Percentiles rank a stretch among this genome's conserved stretches.
Evolutionary conservation across 2,888 invertebrate species (phyloP).

Genomic region (Baronia brevicornis): DNA sequence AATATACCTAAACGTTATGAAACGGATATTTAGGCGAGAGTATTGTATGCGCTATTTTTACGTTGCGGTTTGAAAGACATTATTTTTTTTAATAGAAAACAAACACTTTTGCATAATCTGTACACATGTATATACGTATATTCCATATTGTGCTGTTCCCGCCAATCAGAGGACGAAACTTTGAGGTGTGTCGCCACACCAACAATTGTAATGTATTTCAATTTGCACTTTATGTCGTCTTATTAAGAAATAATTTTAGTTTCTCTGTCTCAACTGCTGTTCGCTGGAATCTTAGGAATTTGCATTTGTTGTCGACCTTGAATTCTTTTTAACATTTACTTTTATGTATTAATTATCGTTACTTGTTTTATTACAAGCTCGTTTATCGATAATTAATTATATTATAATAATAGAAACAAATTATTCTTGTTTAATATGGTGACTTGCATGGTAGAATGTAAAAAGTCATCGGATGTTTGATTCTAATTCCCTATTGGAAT

Average conservation of each 20-base stretch:
- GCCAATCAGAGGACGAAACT: constrained; percentile 11
- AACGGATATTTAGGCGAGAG: constrained; percentile 19
- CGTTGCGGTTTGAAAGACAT: background rate
- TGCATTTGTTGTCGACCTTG: constrained; percentile 31
- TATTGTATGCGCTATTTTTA: constrained; percentile 4
- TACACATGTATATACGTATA: too few species aligned
- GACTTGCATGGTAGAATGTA: too few species aligned
- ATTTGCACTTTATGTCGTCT: constrained; percentile 20
- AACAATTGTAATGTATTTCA: constrained; percentile 8
- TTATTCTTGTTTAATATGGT: too few species aligned
- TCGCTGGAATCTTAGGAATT: constrained; percentile 24
- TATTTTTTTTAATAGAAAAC: constrained; percentile 2
- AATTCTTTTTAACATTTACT: constrained; percentile 30
- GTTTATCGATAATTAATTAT: background rate
- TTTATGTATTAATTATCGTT: constrained; percentile 21
- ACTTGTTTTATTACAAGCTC: constrained; percentile 1
- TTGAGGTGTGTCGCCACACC: constrained; percentile 16
- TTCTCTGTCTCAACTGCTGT: constrained; percentile 8
- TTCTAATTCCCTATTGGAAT: too few species aligned
- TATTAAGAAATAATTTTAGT: constrained; percentile 7
- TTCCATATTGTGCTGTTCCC: constrained; percentile 6
- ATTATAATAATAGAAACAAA: too few species aligned
- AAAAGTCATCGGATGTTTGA: too few species aligned
- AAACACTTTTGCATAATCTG: background rate
- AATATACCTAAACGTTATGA: constrained; percentile 42